Percentiles rank a stretch among this genome's conserved stretches.
These are phyloP conservation scores for Melanotus villosus DNA, from an alignment of 2,888 invertebrate genomes.

Conservation along the genomic window DNA sequence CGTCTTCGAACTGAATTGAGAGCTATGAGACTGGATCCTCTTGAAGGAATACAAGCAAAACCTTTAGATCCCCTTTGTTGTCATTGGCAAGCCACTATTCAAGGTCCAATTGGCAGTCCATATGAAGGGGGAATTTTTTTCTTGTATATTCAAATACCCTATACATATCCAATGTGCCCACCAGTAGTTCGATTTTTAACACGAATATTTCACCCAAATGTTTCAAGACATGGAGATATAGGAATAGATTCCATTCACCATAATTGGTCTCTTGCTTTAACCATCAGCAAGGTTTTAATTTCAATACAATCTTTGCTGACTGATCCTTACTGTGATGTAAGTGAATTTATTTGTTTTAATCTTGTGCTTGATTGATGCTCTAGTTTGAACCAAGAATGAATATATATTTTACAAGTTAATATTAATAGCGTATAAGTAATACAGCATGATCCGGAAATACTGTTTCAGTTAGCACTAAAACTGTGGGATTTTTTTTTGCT, in stretches of 20 bases:
- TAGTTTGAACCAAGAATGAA: too few species aligned
- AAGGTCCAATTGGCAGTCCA: constrained; percentile 92
- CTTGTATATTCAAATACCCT: constrained; percentile 90
- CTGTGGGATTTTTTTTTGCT: too few species aligned
- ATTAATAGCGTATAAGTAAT: too few species aligned
- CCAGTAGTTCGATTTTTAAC: constrained; percentile 94
- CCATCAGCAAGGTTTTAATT: constrained; percentile 89
- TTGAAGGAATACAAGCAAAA: constrained; percentile 87
- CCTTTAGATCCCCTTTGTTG: constrained; percentile 86
- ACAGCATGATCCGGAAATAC: too few species aligned
- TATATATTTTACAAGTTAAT: too few species aligned
- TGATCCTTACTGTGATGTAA: constrained; percentile 91
- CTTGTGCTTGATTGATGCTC: too few species aligned
- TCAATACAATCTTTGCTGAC: constrained; percentile 91
- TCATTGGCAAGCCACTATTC: constrained; percentile 95
- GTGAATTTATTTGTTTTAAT: constrained; percentile 64
- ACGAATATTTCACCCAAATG: constrained; percentile 94
- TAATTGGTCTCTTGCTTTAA: constrained; percentile 96
- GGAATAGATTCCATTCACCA: constrained; percentile 96
- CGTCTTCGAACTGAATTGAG: constrained; percentile 83
- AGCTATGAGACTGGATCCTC: constrained; percentile 82
- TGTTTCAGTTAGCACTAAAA: too few species aligned
- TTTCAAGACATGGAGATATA: constrained; percentile 95
- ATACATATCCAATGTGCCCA: constrained; percentile 91
- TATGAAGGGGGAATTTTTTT: constrained; percentile 96